Evolutionary conservation across 2,113 vertebrate genomes (phyloP).

Genomic region (Scomber colias): DNA sequence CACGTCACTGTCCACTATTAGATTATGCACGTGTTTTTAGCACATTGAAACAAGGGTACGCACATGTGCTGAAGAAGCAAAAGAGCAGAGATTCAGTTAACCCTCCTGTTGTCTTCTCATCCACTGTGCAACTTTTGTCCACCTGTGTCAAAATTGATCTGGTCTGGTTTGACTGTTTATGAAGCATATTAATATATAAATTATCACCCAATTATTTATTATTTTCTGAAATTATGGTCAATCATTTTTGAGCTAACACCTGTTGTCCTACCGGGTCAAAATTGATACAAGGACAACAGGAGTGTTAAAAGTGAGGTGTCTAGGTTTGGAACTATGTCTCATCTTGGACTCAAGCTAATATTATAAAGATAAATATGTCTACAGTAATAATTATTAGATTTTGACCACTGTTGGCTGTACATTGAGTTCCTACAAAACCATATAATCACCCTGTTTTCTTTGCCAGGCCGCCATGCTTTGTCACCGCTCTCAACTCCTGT

Average conservation of each 20-base stretch:
- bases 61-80: constrained; percentile 10
- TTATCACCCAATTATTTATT: too few relatives aligned
- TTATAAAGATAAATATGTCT: background rate
- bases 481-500: constrained; percentile 92
- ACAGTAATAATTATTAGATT: background rate
- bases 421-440: background rate
- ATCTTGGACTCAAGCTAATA: background rate
- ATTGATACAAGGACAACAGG: too few relatives aligned
- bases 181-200: too few relatives aligned
- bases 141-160: too few relatives aligned
- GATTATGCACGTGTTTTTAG: background rate
- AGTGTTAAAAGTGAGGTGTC: background rate
- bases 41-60: background rate
- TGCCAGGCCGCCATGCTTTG: constrained; percentile 91
- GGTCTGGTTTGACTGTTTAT: too few relatives aligned
- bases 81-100: background rate
- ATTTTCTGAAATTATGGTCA: too few relatives aligned
- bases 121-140: too few relatives aligned
- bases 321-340: background rate
- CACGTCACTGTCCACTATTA: constrained; percentile 8
- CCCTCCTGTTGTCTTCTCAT: too few relatives aligned
- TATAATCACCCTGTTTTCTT: background rate
- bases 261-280: too few relatives aligned
- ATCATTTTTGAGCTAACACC: too few relatives aligned
- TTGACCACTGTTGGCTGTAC: background rate